Base-by-base conservation (phyloP, 2,113 vertebrate genomes). In the Cyanoliseus patagonus region DNA sequence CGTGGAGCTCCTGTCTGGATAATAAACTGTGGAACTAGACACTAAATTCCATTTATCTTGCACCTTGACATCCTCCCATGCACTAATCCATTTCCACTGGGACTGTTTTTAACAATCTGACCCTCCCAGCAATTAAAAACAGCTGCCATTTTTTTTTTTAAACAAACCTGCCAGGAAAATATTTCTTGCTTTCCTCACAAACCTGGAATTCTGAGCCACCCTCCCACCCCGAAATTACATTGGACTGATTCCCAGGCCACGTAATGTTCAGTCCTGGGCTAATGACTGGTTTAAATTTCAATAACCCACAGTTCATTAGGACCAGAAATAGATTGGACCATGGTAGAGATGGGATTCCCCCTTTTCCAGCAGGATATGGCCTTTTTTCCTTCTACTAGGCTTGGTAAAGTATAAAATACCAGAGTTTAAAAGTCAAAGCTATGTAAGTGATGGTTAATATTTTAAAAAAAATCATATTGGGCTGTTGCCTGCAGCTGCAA, bases 181-280 rank as follows among this genome's bases (percentile, higher is more conserved):
- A 91, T 97, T 97, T 97, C 94, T 97, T 97, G 83, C 95, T 96
- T 97, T 94, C 92, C 94, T 97, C 95, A 95, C 89, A 92, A 96
- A 94, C 4, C 68, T 97, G 96, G 95, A 97, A 97, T 97, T 94
- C 84, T 83, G 85, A 95, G 85, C 84, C 59, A 86, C 97, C 94
- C 92, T 97, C 89, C 91, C 94, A 97, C 90, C 92, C 94, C 82
- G 53, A 96, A 96, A 96, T 97, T 97, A 94, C 91, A 86, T 88
- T 97, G 95, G 96, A 95, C 59, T 83, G 72, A 69, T 94, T 96
- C 96, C 94, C 96, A 90, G 86, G 78, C 92, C 72, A 81, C 95
- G 89, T 95, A 97, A 95, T 90, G 59, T 89, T 96, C 89, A 90
- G 91, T 91, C 53, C 59, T 91, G 51, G 73, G 47, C 83, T 96